Evolutionary conservation across 1,140 invertebrate species (phyloP), one percentile per base, ranked within the genome.

Genomic region (Halesus radiatus): DNA sequence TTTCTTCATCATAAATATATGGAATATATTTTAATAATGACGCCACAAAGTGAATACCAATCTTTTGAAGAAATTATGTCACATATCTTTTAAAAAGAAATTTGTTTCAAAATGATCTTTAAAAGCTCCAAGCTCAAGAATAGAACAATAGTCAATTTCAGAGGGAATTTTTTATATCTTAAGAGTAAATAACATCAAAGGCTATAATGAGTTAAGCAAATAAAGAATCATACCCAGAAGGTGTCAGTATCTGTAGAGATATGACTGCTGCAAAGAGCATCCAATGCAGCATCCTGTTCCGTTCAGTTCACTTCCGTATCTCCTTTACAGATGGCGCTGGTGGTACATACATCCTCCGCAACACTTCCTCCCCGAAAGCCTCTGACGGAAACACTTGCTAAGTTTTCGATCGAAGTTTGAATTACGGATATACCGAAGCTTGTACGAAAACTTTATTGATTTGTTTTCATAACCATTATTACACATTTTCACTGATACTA

Each of bases 321-420:
- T 74, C 20, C 52, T 74, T 74, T 53, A 74, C 70, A 74, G 70
- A 74, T 74, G 70, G 70, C 70, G 70, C 70, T 74, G 70, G 70
- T 29, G 70, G 70, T 74, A 29, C 53, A 23, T 53, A 26, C 50
- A 54, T 73, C 52, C 45, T 26, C 70, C 50, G 23, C 70, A 73
- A 23, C 32, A 73, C 13, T 56, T 70, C 53, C 66, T 70, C 53
- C 66, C n/a, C 37, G 66, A 70, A n/a, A 70, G 22, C 32, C 37
- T 68, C 64, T 8, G 23, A 4, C 20, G 16, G 26, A 26, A 64
- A 26, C 60, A 64, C 60, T 64, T 26, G 16, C 16, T 3, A 64
- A 64, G 26, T 23, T 26, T 3, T 26, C 22, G 26, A 3, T n/a
- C 7, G 26, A 18, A 20, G 56, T 60, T 60, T 23, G 18, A 60